Evolutionary conservation across 2,797 vertebrate species (phyloP), one percentile per base, ranked within the genome.

Genomic region (Acestrorhynchus altus): DNA sequence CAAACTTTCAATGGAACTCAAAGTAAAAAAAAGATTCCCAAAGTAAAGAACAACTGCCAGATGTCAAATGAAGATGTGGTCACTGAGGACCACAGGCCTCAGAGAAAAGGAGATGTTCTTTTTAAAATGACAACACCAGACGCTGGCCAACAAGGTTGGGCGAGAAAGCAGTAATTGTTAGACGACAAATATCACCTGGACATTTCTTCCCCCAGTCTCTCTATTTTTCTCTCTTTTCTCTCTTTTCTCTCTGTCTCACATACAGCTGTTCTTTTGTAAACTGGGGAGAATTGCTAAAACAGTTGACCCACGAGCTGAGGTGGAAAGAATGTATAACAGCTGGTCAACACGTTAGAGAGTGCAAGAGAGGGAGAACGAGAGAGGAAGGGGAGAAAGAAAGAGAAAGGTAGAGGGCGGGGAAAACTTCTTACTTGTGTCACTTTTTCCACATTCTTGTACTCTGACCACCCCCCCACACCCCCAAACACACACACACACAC

Each of bases 281-380:
- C 70, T 72, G 52, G 44, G 46, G 78, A 76, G 57, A 76, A 69
- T 72, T 66, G 72, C 56, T 52, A 72, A 72, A 73, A 61, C 86
- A 86, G 88, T 89, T 91, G 92, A 92, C 91, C 90, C 88, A 68
- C 85, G 86, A 91, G 90, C 90, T 91, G 89, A 92, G 90, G 89
- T 92, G 92, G 92, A 93, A 93, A 90, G 92, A 93, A 93, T 93
- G 89, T 86, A 87, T 60, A 89, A 88, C 92, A 92, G 92, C 90
- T 90, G 91, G 89, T 90, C 90, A 93, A 92, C 90, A 92, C 89
- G 89, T 93, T 93, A 92, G 87, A 83, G 79, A 70, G 15, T 26
- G n/a, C 16, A 24, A 20, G 76, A 70, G 26, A 51, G 8, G 42
- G 13, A 28, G 57, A 63, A 2, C 51, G 39, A 70, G 12, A 35